Evolutionary conservation across 92 coral and sea anemone species (phyloP).

Genomic region (Diadumene lineata): DNA sequence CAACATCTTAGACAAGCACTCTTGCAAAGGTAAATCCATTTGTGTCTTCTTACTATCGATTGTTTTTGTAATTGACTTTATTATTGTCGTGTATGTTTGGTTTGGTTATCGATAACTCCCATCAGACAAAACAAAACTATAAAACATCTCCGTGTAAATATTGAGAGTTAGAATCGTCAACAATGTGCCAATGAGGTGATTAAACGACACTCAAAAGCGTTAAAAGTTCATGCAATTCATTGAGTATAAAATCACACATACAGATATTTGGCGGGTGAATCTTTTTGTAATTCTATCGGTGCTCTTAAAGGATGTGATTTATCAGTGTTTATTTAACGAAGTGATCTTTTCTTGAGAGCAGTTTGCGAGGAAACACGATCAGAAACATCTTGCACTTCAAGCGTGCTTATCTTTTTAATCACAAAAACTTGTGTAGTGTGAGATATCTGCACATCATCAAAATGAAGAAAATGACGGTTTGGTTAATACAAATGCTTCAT

Average conservation of each 20-base stretch:
- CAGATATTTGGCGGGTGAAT: too few relatives aligned
- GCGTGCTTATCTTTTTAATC: neutral
- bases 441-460: neutral
- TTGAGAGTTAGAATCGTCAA: neutral
- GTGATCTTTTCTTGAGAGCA: neutral
- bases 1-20: slow-evolving; percentile 48
- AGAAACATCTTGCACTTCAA: slow-evolving; percentile 2
- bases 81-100: neutral
- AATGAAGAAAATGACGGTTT: too few relatives aligned
- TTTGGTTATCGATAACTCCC: neutral
- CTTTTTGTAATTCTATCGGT: neutral
- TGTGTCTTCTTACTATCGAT: neutral
- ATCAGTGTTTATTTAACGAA: neutral
- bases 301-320: neutral
- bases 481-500: too few relatives aligned
- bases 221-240: too few relatives aligned
- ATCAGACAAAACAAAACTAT: neutral
- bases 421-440: neutral
- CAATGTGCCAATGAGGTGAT: slow-evolving; percentile 7
- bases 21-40: neutral
- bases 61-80: neutral
- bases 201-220: neutral
- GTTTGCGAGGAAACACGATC: neutral
- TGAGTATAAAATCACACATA: too few relatives aligned
- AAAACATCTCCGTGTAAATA: neutral